These are phyloP conservation scores for Bubo bubo DNA, from an alignment of 2,113 vertebrate species.

Conservation along the genomic window DNA sequence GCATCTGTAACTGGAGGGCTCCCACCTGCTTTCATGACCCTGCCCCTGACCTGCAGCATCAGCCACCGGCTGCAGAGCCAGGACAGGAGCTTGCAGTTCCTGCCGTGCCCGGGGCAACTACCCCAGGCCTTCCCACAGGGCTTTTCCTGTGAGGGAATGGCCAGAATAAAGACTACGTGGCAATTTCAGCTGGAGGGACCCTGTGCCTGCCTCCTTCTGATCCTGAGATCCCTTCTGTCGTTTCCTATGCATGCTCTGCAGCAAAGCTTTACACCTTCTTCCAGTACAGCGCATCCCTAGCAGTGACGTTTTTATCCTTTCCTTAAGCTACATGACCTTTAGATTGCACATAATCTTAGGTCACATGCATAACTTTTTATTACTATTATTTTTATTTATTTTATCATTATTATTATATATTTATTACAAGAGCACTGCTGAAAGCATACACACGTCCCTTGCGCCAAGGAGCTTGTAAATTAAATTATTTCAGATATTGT, in stretches of 20 bases:
- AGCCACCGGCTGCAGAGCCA: not conserved
- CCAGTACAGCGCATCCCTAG: not conserved
- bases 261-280: not conserved
- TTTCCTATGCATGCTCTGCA: not conserved
- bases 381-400: conserved; percentile 50
- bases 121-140: not conserved
- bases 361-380: not conserved
- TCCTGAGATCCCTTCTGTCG: not conserved
- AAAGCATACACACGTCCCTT: not conserved
- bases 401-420: not conserved
- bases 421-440: conserved; percentile 55
- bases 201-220: not conserved
- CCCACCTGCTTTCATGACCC: not conserved
- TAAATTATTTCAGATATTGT: not conserved
- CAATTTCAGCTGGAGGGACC: not conserved
- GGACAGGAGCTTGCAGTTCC: not conserved
- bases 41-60: not conserved
- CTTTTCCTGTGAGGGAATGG: not conserved
- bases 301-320: not conserved
- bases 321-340: not conserved
- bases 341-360: not conserved
- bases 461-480: not conserved
- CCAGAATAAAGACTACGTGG: not conserved
- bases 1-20: not conserved
- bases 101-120: not conserved